phyloP scores from a whole-genome alignment of 2,113 vertebrate genomes.

The Strix aluco region DNA sequence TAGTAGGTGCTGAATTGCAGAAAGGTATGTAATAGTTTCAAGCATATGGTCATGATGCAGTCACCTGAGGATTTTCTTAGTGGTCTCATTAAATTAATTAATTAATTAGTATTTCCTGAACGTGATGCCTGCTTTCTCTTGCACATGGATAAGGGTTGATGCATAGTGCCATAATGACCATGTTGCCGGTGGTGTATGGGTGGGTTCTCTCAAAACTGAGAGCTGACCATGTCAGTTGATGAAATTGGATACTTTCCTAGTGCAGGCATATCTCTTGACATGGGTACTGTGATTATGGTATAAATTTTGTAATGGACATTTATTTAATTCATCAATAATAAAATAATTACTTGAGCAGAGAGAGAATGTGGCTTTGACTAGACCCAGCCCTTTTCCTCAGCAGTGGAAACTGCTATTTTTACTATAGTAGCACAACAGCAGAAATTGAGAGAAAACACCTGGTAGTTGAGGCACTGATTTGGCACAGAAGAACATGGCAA shows the following conservation, averaged over 20 bases:
- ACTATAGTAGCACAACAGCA: background rate
- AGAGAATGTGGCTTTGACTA: background rate
- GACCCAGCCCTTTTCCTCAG: background rate
- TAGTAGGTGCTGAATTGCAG: background rate
- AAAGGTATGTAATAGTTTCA: background rate
- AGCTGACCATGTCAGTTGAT: background rate
- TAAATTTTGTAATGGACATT: background rate
- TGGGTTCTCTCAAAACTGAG: background rate
- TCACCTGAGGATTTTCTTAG: background rate
- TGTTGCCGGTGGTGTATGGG: background rate
- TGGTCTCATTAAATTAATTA: background rate
- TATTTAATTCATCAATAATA: background rate
- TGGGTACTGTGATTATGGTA: background rate
- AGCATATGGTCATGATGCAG: background rate
- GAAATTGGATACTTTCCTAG: background rate
- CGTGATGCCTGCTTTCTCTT: background rate
- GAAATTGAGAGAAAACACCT: background rate
- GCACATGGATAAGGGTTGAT: rapidly evolving
- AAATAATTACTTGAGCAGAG: background rate
- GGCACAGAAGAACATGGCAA: background rate
- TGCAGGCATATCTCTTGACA: background rate
- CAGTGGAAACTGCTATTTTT: background rate
- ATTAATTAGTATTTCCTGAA: background rate
- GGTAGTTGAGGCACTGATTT: background rate
- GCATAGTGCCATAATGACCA: background rate